Conservation (phyloP, 2,797 vertebrate species). For the Avahi laniger region DNA sequence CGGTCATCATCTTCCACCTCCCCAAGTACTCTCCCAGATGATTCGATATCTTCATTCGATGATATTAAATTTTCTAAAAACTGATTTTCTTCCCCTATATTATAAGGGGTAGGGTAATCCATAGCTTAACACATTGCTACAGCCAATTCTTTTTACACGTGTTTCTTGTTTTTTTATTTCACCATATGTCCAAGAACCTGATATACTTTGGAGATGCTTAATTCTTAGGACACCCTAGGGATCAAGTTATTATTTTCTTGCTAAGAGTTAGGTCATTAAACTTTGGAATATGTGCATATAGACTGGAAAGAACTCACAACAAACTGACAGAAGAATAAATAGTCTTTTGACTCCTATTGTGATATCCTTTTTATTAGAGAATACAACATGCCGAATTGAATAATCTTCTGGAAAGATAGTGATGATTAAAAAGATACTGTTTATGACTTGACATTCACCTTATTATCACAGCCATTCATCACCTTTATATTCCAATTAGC, state of each 20-base stretch:
- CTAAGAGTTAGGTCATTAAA: background rate
- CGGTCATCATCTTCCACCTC: background rate
- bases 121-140: background rate
- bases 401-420: background rate
- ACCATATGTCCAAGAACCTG: background rate
- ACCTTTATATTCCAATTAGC: slow-evolving; percentile 32
- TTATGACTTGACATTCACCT: background rate
- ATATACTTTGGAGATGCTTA: background rate
- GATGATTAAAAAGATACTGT: background rate
- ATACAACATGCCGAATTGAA: background rate
- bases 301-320: background rate
- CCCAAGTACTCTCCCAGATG: background rate
- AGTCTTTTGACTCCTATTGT: background rate
- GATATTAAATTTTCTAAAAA: background rate
- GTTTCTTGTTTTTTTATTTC: background rate
- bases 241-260: background rate
- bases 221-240: background rate
- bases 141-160: background rate
- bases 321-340: slow-evolving; percentile 25
- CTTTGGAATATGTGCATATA: background rate
- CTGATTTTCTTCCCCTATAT: background rate
- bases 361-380: background rate
- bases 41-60: background rate
- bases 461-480: background rate
- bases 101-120: background rate